Percentiles rank a stretch among this genome's conserved stretches.
These are phyloP conservation scores for Lasius fuliginosus DNA, from an alignment of 2,888 invertebrate genomes.

Conservation along the genomic window DNA sequence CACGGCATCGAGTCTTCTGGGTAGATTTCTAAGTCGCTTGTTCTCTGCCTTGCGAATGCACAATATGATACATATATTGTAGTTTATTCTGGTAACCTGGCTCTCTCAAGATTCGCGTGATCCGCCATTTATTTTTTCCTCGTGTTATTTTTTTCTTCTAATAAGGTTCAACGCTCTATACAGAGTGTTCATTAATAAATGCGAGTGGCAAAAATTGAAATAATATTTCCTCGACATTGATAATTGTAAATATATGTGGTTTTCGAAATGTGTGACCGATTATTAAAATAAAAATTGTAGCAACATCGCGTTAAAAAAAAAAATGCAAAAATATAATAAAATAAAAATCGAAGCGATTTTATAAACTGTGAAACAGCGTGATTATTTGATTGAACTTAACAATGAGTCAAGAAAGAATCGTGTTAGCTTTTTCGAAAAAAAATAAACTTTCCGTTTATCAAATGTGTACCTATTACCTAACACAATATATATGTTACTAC, in stretches of 20 bases:
- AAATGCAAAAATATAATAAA: conserved; percentile 27
- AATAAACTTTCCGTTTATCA: not conserved
- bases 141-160: not conserved
- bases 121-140: conserved; percentile 2
- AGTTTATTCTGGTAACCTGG: conserved; percentile 21
- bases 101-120: conserved; percentile 7
- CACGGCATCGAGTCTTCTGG: not conserved
- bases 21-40: not conserved
- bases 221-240: not conserved
- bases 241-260: not conserved
- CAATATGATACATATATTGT: not conserved
- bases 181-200: not conserved
- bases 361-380: conserved; percentile 31
- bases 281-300: not conserved
- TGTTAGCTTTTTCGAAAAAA: no score
- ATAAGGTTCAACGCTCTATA: not conserved
- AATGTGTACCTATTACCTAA: not conserved
- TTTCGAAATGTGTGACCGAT: not conserved
- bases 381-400: not conserved
- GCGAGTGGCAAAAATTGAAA: not conserved
- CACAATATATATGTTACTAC: not conserved
- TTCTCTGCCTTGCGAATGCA: not conserved
- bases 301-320: not conserved
- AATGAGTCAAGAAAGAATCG: not conserved
- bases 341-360: conserved; percentile 50